Evolutionary conservation across 2,797 vertebrate genomes (phyloP).

Genomic region (Miichthys miiuy): DNA sequence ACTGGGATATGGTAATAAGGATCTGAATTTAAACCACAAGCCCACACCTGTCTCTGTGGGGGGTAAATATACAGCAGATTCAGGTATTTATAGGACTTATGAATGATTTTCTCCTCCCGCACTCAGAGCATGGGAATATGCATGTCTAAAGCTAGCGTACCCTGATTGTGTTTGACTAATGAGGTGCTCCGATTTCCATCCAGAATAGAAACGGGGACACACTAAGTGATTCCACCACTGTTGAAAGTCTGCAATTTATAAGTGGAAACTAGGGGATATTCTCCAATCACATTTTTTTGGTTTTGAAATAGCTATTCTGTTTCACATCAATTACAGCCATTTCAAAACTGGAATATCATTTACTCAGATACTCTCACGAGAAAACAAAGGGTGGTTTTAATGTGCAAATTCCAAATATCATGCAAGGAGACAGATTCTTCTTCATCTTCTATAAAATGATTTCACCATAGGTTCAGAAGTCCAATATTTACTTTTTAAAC

Average conservation of each 20-base stretch:
- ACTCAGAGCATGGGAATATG: conserved; percentile 23
- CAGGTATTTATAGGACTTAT: conserved; percentile 61
- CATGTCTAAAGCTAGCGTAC: conserved; percentile 57
- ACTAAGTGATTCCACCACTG: conserved; percentile 12
- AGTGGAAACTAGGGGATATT: neutral
- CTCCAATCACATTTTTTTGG: neutral
- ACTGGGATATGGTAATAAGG: conserved; percentile 31
- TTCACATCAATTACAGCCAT: neutral
- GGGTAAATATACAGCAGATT: conserved; percentile 37
- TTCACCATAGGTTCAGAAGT: neutral
- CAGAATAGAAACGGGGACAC: conserved; percentile 56
- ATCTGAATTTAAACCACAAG: conserved; percentile 42
- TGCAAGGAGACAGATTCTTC: neutral
- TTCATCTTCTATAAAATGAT: neutral
- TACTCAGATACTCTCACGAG: neutral
- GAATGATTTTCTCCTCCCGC: conserved; percentile 57
- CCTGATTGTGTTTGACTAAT: conserved; percentile 58
- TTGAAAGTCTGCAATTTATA: neutral
- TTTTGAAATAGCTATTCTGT: conserved; percentile 18
- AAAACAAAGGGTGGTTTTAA: neutral
- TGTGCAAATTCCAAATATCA: neutral
- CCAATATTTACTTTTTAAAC: neutral
- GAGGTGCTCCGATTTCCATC: conserved; percentile 63
- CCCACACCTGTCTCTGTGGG: conserved; percentile 35
- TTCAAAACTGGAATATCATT: neutral